Base-by-base conservation (phyloP, 2,888 invertebrate genomes). In the Caenorhabditis sp. region DNA sequence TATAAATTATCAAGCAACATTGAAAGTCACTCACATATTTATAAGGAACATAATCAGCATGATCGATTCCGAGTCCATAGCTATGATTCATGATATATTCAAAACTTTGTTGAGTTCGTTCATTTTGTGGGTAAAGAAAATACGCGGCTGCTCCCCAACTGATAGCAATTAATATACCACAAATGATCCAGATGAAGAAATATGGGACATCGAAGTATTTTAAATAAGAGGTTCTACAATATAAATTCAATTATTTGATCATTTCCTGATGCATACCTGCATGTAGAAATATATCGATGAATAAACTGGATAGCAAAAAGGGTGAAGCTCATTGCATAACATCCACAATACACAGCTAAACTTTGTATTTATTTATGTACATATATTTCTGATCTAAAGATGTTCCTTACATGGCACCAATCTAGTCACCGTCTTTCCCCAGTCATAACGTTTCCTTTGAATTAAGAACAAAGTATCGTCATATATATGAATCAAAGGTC, bases 391-490 rank as follows among this genome's bases (percentile, higher is more conserved):
- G n/a, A n/a, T n/a, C n/a, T n/a, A 31, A 31, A 31, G 4, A 10
- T 4, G 10, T 10, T 7, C 5, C 43, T 43, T 14, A 43, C 43
- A 10, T 3, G 43, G 43, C 43, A 43, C 43, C 17, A 43, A 43
- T 10, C 43, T 5, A 2, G 43, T 43, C 17, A 17, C 43, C 43
- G 17, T 17, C 43, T 43, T 43, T 2, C 43, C 43, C 43, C 43
- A 43, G 27, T 69, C 60, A 57, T 64, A 69, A 20, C 64, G 21
- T 50, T 64, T 69, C 1, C 64, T 17, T 52, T 69, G 64, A 21
- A 69, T 69, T 38, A 69, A n/a, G 20, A 52, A 69, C 27, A 69
- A 36, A 7, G 69, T 69, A 43, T 69, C 64, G 50, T 69, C 69
- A 53, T 60, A 64, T 8, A 64, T n/a, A 64, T 69, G 69, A 25